These are phyloP conservation scores for Drosophila varians DNA, from an alignment of 1,140 invertebrate genomes.

Conservation along the genomic window DNA sequence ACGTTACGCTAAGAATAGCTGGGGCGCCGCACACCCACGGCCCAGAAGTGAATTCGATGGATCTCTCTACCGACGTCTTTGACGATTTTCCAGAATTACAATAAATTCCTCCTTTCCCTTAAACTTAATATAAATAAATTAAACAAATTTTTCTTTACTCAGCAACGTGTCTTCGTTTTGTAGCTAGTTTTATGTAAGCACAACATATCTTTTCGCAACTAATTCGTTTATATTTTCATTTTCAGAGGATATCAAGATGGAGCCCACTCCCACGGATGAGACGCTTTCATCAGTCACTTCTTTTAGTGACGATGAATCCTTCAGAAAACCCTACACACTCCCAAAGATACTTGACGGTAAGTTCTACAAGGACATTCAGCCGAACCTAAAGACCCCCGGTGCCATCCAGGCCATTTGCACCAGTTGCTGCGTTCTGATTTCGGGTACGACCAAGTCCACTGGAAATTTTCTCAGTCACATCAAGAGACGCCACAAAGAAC, in stretches of 20 bases:
- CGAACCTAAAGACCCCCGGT: slow-evolving; percentile 73
- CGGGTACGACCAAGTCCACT: slow-evolving; percentile 76
- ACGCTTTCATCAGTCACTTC: slow-evolving; percentile 30
- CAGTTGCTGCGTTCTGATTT: slow-evolving; percentile 71
- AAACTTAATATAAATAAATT: slow-evolving; percentile 57
- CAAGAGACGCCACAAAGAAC: slow-evolving; percentile 74
- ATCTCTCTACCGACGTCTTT: slow-evolving; percentile 65
- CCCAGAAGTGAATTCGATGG: slow-evolving; percentile 67
- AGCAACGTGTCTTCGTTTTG: slow-evolving; percentile 33
- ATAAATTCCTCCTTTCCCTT: slow-evolving; percentile 19
- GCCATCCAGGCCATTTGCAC: slow-evolving; percentile 81
- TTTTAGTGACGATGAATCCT: slow-evolving; percentile 58
- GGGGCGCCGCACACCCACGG: slow-evolving; percentile 78
- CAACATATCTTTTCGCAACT: slow-evolving; percentile 10
- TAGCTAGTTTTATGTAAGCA: slow-evolving; percentile 1
- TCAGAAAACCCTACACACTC: slow-evolving; percentile 60
- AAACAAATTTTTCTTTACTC: slow-evolving; percentile 19
- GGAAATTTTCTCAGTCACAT: slow-evolving; percentile 80
- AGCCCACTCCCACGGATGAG: slow-evolving; percentile 25
- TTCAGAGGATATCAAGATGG: slow-evolving; percentile 60
- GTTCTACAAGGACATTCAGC: slow-evolving; percentile 80
- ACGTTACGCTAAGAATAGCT: slow-evolving; percentile 63
- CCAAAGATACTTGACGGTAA: slow-evolving; percentile 80
- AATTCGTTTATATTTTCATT: slow-evolving; percentile 8
- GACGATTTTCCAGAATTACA: slow-evolving; percentile 63